Base-by-base conservation (phyloP, 2,888 invertebrate genomes). In the Xestoiulus laeticollis region DNA sequence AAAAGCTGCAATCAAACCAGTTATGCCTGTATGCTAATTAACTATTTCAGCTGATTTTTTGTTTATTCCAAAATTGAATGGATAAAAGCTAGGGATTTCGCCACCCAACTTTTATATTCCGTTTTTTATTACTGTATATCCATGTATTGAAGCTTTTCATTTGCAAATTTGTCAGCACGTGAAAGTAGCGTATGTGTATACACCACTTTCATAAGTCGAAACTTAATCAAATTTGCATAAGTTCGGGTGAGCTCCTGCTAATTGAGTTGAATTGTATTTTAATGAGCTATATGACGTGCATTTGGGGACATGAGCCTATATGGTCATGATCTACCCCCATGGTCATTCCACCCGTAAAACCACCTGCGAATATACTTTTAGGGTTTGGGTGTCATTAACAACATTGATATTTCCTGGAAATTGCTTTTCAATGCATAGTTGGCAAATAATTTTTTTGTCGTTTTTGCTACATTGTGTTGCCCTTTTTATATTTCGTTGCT, bases 311-410 rank as follows among this genome's bases (percentile, higher is more conserved):
- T 59, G 59, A 22, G 59, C 59, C 59, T 59, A 22, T n/a, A 16
- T 84, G 84, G 84, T 84, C 84, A 84, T 84, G 84, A 84, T 84
- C 84, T 38, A n/a, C 33, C 33, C 38, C 33, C 84, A 32, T 84
- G 84, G 38, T 84, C 84, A 84, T 84, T 33, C 84, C 84, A 84
- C 84, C 84, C 38, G 30, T n/a, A 59, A 59, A 22, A n/a, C 59
- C 59, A 6, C 59, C n/a, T 59, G 59, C 22, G 59, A 59, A 59
- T 59, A 59, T 59, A 59, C 22, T 59, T 59, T 33, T 84, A 38
- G 84, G 32, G 38, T 38, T 38, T 84, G 84, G 84, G 38, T 84
- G 84, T 84, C 84, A 84, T 84, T 84, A 84, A 84, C 84, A 84
- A 84, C 84, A 33, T 84, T 84, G 32, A 38, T 38, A 84, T 84